Evolutionary conservation across 2,113 vertebrate species (phyloP), one percentile per base, ranked within the genome.

Genomic region (Malurus alboscapulatus): DNA sequence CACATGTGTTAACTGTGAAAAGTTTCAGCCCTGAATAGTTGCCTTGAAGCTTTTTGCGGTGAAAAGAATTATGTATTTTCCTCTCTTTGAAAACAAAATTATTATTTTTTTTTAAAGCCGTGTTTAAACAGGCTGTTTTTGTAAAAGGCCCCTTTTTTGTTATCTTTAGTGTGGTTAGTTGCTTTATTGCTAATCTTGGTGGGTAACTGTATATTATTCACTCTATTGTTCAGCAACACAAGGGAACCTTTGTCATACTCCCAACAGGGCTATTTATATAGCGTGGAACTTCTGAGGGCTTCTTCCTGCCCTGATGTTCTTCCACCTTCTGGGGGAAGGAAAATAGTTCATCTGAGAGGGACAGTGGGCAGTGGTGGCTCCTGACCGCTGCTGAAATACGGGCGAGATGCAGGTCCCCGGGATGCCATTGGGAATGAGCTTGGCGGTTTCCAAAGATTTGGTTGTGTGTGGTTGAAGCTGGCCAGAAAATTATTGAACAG

Each of bases 201-300:
- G 94, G 93, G 95, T 96, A 95, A 95, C 88, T 92, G 88, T 95
- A 96, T 94, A 94, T 95, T 97, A 96, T 96, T 96, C 88, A 62
- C 90, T 88, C 93, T 91, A 96, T 97, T 97, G 96, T 96, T 96
- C 90, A 83, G 81, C 93, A 95, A 38, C 81, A 97, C 90, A 97
- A 96, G 96, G 92, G 92, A 95, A 95, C 92, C 95, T 96, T 95
- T 97, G 94, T 97, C 90, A 78, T 87, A 83, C 63, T 95, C 93
- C 90, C 81, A 91, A 84, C 77, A 95, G 72, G 87, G 88, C 83
- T 96, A 95, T 96, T 96, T 95, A 95, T 95, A 77, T 68, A 90
- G 90, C 0, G 0, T 93, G 86, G 86, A 71, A 50, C 84, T 96
- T 94, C 69, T 87, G 86, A 84, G 80, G 88, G 84, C 90, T 83